Conservation (phyloP, 1,140 invertebrate genomes). For the Saxidomus purpurata region DNA sequence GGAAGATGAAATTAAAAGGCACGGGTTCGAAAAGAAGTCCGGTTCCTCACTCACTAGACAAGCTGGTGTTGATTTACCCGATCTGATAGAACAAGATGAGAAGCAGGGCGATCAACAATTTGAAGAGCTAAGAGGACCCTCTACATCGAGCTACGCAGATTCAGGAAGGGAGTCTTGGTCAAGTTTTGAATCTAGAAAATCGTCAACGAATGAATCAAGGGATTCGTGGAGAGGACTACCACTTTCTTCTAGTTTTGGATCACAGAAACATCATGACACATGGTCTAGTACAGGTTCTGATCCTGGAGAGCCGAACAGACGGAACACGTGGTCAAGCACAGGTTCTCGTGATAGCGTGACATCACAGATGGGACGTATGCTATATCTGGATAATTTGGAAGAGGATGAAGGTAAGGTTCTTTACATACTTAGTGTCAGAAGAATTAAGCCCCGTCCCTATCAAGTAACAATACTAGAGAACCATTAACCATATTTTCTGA, state of each 20-base stretch:
- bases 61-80: neutral
- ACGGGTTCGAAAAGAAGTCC: neutral
- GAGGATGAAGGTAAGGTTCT: neutral
- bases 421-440: no score
- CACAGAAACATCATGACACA: neutral
- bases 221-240: neutral
- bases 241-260: neutral
- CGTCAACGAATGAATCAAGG: neutral
- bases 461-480: no score
- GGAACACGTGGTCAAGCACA: neutral
- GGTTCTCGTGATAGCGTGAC: slow-evolving; percentile 16
- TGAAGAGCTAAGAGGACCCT: neutral
- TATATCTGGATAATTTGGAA: neutral
- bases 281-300: slow-evolving; percentile 21
- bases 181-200: slow-evolving; percentile 13
- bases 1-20: neutral
- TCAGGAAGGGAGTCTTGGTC: neutral
- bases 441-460: no score
- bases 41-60: neutral
- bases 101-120: neutral
- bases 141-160: neutral
- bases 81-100: neutral
- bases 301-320: neutral
- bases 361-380: neutral
- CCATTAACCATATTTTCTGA: no score